Percentiles rank a stretch among this genome's conserved stretches.
Conservation (phyloP, 2,797 vertebrate species). For the Anguilla pacifica region DNA sequence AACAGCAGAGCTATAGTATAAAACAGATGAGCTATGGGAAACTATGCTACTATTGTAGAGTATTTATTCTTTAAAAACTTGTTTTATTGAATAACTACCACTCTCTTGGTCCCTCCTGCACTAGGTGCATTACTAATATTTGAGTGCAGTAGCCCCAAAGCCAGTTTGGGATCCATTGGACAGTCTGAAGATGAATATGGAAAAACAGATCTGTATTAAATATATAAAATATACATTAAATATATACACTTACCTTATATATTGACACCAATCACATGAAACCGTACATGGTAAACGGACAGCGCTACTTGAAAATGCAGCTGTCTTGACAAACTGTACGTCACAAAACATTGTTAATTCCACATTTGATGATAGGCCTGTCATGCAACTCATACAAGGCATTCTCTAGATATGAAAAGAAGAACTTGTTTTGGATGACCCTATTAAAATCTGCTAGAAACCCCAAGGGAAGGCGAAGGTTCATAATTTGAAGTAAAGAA, state of each 20-base stretch:
- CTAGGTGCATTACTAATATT: neutral
- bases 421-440: constrained; percentile 3
- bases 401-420: neutral
- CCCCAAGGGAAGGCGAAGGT: neutral
- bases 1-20: no score
- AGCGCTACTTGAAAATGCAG: neutral
- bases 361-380: no score
- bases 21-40: neutral
- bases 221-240: neutral
- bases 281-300: neutral
- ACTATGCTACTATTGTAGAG: neutral
- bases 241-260: neutral
- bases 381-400: no score
- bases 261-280: neutral
- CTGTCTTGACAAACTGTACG: no score
- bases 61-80: neutral
- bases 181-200: neutral
- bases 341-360: no score
- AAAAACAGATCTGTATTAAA: neutral
- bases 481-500: neutral
- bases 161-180: neutral
- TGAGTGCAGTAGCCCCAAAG: neutral
- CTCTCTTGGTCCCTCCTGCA: neutral
- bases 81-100: neutral
- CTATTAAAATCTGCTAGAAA: constrained; percentile 12